Evolutionary conservation across 1,140 invertebrate genomes (phyloP).

Genomic region (Drosophila ficusphila): DNA sequence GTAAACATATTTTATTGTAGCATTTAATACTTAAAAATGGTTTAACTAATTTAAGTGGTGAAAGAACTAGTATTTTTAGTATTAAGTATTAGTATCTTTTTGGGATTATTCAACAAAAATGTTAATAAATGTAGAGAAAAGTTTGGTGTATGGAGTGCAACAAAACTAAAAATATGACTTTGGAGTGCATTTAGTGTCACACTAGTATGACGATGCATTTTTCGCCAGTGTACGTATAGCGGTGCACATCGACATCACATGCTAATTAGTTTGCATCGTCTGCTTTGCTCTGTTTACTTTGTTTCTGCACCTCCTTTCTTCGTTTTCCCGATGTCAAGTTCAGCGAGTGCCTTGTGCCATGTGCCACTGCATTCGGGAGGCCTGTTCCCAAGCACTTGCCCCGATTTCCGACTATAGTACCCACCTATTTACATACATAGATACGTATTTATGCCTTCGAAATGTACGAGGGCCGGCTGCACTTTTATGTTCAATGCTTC

Average conservation of each 20-base stretch:
- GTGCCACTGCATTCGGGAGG: slow-evolving; percentile 23
- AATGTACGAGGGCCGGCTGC: neutral
- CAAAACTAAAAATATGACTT: too few relatives aligned
- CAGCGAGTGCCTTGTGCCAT: slow-evolving; percentile 38
- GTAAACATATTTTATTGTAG: too few relatives aligned
- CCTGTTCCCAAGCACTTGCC: slow-evolving; percentile 34
- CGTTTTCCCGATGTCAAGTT: slow-evolving; percentile 54
- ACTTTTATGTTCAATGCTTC: slow-evolving; percentile 27
- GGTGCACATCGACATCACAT: slow-evolving; percentile 48
- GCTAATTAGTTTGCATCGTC: slow-evolving; percentile 64
- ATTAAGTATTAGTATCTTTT: too few relatives aligned
- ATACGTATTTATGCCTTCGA: neutral
- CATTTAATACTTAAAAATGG: too few relatives aligned
- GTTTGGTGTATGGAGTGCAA: too few relatives aligned
- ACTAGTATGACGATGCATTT: too few relatives aligned
- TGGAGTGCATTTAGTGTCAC: too few relatives aligned
- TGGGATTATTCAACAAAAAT: too few relatives aligned
- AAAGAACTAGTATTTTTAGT: too few relatives aligned
- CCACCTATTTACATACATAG: neutral
- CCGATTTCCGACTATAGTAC: neutral
- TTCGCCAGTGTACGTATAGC: slow-evolving; percentile 7
- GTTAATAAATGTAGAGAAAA: too few relatives aligned
- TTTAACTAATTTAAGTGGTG: too few relatives aligned
- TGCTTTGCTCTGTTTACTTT: slow-evolving; percentile 59
- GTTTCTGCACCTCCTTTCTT: slow-evolving; percentile 2